A percentile compares a stretch with the other conserved stretches of the same genome.
phyloP scores from a whole-genome alignment of 2,888 invertebrate species.

The Nemoura dubitans region DNA sequence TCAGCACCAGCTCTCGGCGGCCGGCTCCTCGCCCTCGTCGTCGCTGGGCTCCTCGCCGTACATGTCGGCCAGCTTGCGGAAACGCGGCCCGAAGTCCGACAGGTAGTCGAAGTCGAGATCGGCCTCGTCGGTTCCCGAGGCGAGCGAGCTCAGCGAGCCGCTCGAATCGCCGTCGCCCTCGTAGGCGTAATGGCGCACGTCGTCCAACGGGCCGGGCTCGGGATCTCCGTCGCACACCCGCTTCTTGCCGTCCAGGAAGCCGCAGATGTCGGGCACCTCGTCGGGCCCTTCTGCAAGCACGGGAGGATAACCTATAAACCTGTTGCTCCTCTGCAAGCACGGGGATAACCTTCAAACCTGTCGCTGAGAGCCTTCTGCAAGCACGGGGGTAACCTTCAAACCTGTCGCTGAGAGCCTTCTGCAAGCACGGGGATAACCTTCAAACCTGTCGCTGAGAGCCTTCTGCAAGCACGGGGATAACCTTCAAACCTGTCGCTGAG shows the following conservation, averaged over 20 bases:
- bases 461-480: slow-evolving; percentile 50
- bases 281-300: slow-evolving; percentile 60
- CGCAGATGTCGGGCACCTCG: slow-evolving; percentile 84
- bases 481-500: too few relatives aligned
- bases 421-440: background rate
- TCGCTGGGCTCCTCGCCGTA: slow-evolving; percentile 90
- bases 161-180: slow-evolving; percentile 95
- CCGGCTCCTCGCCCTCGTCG: slow-evolving; percentile 77
- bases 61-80: slow-evolving; percentile 93
- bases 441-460: slow-evolving; percentile 54
- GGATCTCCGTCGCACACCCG: slow-evolving; percentile 91
- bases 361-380: slow-evolving; percentile 56
- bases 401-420: slow-evolving; percentile 56
- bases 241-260: slow-evolving; percentile 90
- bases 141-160: slow-evolving; percentile 91
- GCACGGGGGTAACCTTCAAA: background rate
- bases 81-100: slow-evolving; percentile 94
- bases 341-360: background rate
- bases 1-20: slow-evolving; percentile 83
- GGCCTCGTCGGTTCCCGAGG: slow-evolving; percentile 90
- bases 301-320: background rate
- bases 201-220: slow-evolving; percentile 92
- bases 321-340: slow-evolving; percentile 54
- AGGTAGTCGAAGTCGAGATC: slow-evolving; percentile 94
- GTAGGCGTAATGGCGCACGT: slow-evolving; percentile 96